These are phyloP conservation scores for Rhopalosiphum maidis DNA, from an alignment of 1,140 invertebrate genomes.

Conservation along the genomic window DNA sequence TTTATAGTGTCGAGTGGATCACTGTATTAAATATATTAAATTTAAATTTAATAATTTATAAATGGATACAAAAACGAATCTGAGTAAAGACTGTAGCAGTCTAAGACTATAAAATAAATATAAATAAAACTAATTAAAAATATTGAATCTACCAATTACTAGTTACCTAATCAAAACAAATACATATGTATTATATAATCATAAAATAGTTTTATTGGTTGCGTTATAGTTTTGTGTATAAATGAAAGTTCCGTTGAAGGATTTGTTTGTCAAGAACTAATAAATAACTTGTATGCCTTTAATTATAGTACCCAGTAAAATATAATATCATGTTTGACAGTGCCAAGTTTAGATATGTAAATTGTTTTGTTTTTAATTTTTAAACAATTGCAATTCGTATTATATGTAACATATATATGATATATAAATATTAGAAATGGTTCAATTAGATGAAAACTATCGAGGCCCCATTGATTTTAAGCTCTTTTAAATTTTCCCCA, in stretches of 20 bases:
- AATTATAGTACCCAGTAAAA: background rate
- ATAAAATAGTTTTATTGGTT: background rate
- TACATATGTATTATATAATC: background rate
- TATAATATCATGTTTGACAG: background rate
- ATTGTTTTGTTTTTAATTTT: background rate
- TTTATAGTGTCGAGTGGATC: no score
- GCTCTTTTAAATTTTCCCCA: no score
- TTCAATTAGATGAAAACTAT: no score
- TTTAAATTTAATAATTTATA: no score
- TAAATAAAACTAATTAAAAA: no score
- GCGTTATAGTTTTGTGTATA: background rate
- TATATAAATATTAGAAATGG: no score
- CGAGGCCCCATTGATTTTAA: no score
- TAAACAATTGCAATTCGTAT: background rate
- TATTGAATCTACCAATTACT: background rate
- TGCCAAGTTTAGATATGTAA: background rate
- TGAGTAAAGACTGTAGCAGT: no score
- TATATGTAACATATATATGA: no score
- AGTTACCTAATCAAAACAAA: background rate
- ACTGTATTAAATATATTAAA: no score
- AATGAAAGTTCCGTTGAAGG: background rate
- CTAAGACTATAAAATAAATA: no score
- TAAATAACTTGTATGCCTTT: background rate
- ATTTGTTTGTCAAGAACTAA: background rate
- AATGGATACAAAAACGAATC: no score